A percentile compares a stretch with the other conserved stretches of the same genome.
phyloP scores from a whole-genome alignment of 2,888 invertebrate genomes.

The Drymonia ruficornis region DNA sequence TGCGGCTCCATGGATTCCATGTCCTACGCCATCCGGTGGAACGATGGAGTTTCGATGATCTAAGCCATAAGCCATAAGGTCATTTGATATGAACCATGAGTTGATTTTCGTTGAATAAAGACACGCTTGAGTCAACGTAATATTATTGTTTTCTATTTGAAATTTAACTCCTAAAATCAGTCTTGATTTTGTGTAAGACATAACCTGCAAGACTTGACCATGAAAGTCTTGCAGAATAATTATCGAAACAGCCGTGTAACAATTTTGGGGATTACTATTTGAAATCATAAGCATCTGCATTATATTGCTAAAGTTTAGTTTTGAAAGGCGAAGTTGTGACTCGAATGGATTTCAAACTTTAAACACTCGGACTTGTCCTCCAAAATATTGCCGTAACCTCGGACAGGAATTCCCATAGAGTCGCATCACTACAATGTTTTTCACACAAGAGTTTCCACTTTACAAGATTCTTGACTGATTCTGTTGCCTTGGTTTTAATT shows the following conservation, averaged over 20 bases:
- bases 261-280: too few relatives aligned
- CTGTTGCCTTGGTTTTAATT: slow-evolving; percentile 45
- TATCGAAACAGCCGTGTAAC: too few relatives aligned
- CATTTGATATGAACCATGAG: slow-evolving; percentile 4
- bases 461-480: slow-evolving; percentile 49
- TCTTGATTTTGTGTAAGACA: too few relatives aligned
- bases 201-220: too few relatives aligned
- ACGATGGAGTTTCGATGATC: slow-evolving; percentile 2
- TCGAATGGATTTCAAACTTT: too few relatives aligned
- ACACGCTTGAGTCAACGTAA: background rate
- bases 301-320: too few relatives aligned
- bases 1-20: slow-evolving; percentile 24
- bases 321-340: too few relatives aligned
- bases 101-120: slow-evolving; percentile 1
- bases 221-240: too few relatives aligned
- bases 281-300: too few relatives aligned
- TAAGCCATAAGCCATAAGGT: slow-evolving; percentile 8
- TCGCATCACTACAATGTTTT: background rate
- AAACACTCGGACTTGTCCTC: slow-evolving; percentile 13
- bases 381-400: background rate
- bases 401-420: background rate
- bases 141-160: too few relatives aligned
- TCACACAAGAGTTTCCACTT: slow-evolving; percentile 9
- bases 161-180: too few relatives aligned
- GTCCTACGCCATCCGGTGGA: slow-evolving; percentile 4